Percentiles rank a stretch among this genome's conserved stretches.
Evolutionary conservation across 2,888 invertebrate species (phyloP).

Genomic region (Aphodius sticticus): DNA sequence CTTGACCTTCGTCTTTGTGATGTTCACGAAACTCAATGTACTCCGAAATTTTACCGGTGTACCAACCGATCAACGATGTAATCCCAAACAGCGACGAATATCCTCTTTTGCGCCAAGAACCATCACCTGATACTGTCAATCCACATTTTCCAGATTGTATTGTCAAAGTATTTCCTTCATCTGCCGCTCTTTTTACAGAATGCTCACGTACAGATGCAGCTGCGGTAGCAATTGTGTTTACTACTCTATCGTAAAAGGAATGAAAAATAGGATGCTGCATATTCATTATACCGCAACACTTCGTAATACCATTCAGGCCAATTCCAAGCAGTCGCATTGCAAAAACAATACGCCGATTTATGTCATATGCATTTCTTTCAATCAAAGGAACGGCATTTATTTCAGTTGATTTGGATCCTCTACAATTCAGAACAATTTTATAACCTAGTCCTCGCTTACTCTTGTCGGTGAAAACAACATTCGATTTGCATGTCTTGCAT

Average conservation of each 20-base stretch:
- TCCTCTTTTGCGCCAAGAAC: too few relatives aligned
- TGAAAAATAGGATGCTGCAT: slow-evolving; percentile 8
- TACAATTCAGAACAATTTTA: not conserved
- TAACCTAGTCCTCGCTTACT: not conserved
- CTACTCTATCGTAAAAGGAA: slow-evolving; percentile 11
- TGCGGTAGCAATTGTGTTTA: not conserved
- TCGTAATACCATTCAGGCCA: slow-evolving; percentile 7
- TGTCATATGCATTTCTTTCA: slow-evolving; percentile 11
- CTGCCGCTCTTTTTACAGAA: too few relatives aligned
- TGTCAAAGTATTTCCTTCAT: too few relatives aligned
- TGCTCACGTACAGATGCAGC: not conserved
- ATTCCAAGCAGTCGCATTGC: slow-evolving; percentile 10
- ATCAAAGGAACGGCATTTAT: slow-evolving; percentile 7
- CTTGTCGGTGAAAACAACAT: not conserved
- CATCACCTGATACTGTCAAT: too few relatives aligned
- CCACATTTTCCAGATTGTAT: too few relatives aligned
- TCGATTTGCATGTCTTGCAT: not conserved
- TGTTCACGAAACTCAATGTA: too few relatives aligned
- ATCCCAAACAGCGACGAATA: too few relatives aligned
- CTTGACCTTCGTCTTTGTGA: too few relatives aligned
- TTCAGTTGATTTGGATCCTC: not conserved
- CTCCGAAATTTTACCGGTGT: too few relatives aligned
- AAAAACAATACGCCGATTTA: slow-evolving; percentile 8
- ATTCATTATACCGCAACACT: slow-evolving; percentile 12
- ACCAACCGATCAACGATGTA: too few relatives aligned